Evolutionary conservation across 2,113 vertebrate species (phyloP).

Genomic region (Muntiacus reevesi): DNA sequence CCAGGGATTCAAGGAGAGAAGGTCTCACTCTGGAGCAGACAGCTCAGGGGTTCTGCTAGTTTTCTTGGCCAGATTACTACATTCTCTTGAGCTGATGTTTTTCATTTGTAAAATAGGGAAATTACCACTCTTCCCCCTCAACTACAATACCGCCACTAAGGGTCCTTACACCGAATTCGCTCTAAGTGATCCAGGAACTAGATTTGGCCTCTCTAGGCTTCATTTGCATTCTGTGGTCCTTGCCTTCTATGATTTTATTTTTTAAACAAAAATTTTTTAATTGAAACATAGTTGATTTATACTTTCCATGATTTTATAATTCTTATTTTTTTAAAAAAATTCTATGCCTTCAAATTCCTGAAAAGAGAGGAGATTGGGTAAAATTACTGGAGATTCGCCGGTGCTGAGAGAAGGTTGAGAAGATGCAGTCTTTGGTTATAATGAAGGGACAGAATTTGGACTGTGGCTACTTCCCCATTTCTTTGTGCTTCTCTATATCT

Average conservation of each 20-base stretch:
- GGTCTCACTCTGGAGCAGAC: not conserved
- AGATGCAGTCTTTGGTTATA: not conserved
- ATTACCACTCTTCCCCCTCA: no score
- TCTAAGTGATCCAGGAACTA: not conserved
- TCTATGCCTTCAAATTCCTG: not conserved
- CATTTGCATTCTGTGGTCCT: not conserved
- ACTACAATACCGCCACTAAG: not conserved
- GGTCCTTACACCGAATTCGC: not conserved
- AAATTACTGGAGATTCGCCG: not conserved
- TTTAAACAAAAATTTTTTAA: not conserved
- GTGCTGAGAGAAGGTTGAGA: not conserved
- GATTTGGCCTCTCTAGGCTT: not conserved
- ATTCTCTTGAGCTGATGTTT: not conserved
- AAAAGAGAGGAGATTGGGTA: not conserved
- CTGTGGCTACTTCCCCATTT: not conserved
- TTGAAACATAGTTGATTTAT: not conserved
- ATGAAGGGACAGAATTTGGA: not conserved
- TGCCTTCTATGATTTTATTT: not conserved
- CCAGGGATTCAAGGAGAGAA: not conserved
- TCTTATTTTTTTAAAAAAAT: not conserved
- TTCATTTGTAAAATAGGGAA: not conserved
- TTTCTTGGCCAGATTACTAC: not conserved
- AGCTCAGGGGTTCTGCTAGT: not conserved
- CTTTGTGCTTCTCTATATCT: not conserved
- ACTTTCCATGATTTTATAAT: not conserved